Percentiles rank a stretch among this genome's conserved stretches.
These are phyloP conservation scores for Eustalomyia histrio DNA, from an alignment of 2,888 invertebrate species.

Conservation along the genomic window DNA sequence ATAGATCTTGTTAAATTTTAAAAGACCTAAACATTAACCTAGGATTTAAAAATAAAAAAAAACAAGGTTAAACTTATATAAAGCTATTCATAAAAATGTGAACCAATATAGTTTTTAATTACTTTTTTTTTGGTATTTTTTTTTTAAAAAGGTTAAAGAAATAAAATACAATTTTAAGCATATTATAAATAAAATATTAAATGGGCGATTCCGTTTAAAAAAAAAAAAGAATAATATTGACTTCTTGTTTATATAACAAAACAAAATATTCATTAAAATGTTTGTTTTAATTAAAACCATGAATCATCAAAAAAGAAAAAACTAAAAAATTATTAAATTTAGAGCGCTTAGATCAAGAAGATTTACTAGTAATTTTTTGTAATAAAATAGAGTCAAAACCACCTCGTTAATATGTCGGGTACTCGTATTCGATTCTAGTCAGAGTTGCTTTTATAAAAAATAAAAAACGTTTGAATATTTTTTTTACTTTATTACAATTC, in stretches of 20 bases:
- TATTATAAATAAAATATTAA: slow-evolving; percentile 3
- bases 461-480: too few relatives aligned
- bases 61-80: slow-evolving; percentile 29
- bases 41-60: slow-evolving; percentile 31
- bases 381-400: too few relatives aligned
- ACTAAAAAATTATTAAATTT: not conserved
- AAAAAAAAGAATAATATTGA: slow-evolving; percentile 8
- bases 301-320: not conserved
- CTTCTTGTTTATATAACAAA: not conserved
- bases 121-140: slow-evolving; percentile 18
- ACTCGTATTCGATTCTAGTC: too few relatives aligned
- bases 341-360: not conserved
- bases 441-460: too few relatives aligned
- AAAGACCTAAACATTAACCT: slow-evolving; percentile 31
- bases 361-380: too few relatives aligned
- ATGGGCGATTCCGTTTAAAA: slow-evolving; percentile 1
- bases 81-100: slow-evolving; percentile 5
- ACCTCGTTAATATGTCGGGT: too few relatives aligned
- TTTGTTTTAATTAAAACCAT: not conserved
- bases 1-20: slow-evolving; percentile 6
- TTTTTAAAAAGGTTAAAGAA: slow-evolving; percentile 21
- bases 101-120: slow-evolving; percentile 35
- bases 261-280: not conserved
- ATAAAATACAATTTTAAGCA: slow-evolving; percentile 21
- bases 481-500: too few relatives aligned